Base-by-base conservation (phyloP, 2,888 invertebrate species). In the Elaeidobius kamerunicus region DNA sequence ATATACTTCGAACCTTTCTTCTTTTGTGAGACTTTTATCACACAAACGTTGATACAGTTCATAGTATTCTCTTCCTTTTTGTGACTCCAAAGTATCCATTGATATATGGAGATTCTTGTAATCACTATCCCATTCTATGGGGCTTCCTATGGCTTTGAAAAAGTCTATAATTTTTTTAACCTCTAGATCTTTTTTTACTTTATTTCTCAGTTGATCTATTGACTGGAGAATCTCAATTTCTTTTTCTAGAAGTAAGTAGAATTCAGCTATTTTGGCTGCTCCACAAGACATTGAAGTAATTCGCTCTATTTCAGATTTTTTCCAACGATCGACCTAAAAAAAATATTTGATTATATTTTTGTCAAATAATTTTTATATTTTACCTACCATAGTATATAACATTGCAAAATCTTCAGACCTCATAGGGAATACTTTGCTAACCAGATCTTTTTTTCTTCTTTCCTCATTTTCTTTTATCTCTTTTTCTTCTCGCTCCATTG, bases 21-120 rank as follows among this genome's bases (percentile, higher is more conserved):
- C 82, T 18, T 79, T 76, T 1, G 78, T 76, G 56, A 81, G 68
- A 58, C 81, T 77, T 46, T 79, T 75, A 23, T 78, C 74, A 41
- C 75, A 76, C 61, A 92, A 77, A 45, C 82, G 78, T 61, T 82
- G 79, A 68, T 89, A 91, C n/a, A 91, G 75, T 61, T 83, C 82
- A 52, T 82, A 82, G 36, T 90, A 60, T 52, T 55, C 91, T 75
- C 32, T 89, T 12, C 89, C 91, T 63, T 84, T 82, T 65, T 91
- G 88, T 15, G 86, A 87, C 68, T 86, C 86, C 43, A 88, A 68
- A 1, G 91, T 87, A 61, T 92, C 88, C 86, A 94, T 85, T 59
- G 85, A 81, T 14, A 91, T 80, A 27, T 81, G 68, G 54, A 74
- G 60, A 61, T 75, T 73, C 65, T 86, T 86, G 62, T 83, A 83